Base-by-base conservation (phyloP, 2,888 invertebrate genomes). In the Apocheima hispidaria region DNA sequence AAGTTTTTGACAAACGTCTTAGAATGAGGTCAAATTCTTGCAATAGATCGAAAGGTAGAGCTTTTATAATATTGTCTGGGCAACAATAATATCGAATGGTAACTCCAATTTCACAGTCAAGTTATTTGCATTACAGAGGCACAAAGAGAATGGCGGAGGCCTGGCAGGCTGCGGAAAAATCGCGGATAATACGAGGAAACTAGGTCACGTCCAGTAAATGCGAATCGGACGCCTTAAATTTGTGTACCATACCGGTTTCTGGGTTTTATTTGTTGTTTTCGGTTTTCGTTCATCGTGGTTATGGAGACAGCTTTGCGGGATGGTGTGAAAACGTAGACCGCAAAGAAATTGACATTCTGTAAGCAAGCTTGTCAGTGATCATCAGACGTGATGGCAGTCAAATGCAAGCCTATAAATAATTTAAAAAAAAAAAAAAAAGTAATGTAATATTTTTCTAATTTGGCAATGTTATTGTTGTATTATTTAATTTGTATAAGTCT, bases 61-160 rank as follows among this genome's bases (percentile, higher is more conserved):
- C 30, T 38, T 28, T 33, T 40, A 30, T 12, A 28, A 54, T 53
- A 41, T 52, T 10, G 53, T 54, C 35, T 40, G 40, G n/a, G 23
- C 10, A 54, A 28, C 23, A 48, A 30, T 49, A 48, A 53, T 23
- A 49, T 43, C 43, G 33, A 49, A 28, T 48, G 56, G 40, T 56
- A 52, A 35, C 52, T 50, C 33, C 58, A 63, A 66, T 66, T 66
- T 65, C 54, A 61, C 65, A 66, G 61, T 61, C 61, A 63, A 65
- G 50, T 60, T 61, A 64, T 66, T 66, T 64, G 63, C 66, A 66
- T 68, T 64, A 58, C 62, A 62, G 52, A 62, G 57, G 61, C 68
- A 62, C 60, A 64, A 60, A 66, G 64, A 60, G 62, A 68, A 64
- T 58, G 50, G 57, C 56, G 57, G 52, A 54, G 63, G 58, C 54